Percentiles rank a stretch among this genome's conserved stretches.
These are phyloP conservation scores for Cecropterus lyciades DNA, from an alignment of 1,140 invertebrate genomes.

Conservation along the genomic window DNA sequence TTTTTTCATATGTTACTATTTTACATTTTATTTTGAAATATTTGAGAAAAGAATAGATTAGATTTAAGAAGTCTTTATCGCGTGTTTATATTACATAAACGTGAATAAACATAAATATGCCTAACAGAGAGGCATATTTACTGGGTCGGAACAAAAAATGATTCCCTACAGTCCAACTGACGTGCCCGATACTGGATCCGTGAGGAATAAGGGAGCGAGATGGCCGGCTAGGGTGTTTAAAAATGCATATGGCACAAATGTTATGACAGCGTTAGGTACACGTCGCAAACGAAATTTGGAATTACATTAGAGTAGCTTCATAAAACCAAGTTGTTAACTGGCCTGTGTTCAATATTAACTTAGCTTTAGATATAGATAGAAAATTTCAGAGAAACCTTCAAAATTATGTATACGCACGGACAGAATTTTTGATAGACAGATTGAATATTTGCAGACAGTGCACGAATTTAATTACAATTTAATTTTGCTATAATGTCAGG, in stretches of 20 bases:
- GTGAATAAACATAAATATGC: slow-evolving; percentile 1
- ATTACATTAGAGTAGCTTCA: background rate
- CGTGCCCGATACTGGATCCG: slow-evolving; percentile 20
- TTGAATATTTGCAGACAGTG: too few relatives aligned
- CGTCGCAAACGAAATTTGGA: background rate
- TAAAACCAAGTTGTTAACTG: background rate
- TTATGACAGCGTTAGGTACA: slow-evolving; percentile 14
- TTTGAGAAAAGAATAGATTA: too few relatives aligned
- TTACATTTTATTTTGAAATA: too few relatives aligned
- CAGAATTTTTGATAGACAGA: too few relatives aligned
- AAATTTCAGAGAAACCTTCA: too few relatives aligned
- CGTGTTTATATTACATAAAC: background rate
- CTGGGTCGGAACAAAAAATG: slow-evolving; percentile 10
- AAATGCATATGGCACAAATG: slow-evolving; percentile 41
- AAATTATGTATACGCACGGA: too few relatives aligned
- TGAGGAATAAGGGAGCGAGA: slow-evolving; percentile 20
- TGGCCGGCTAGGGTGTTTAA: slow-evolving; percentile 23
- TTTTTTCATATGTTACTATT: too few relatives aligned
- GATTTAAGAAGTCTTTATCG: background rate
- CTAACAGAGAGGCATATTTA: slow-evolving; percentile 5
- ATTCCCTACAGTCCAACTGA: slow-evolving; percentile 25
- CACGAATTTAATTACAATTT: too few relatives aligned
- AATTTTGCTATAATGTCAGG: too few relatives aligned
- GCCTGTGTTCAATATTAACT: too few relatives aligned
- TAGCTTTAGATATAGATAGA: too few relatives aligned